Conservation (phyloP, 2,888 invertebrate species). For the Hemicrepidius hirtus region DNA sequence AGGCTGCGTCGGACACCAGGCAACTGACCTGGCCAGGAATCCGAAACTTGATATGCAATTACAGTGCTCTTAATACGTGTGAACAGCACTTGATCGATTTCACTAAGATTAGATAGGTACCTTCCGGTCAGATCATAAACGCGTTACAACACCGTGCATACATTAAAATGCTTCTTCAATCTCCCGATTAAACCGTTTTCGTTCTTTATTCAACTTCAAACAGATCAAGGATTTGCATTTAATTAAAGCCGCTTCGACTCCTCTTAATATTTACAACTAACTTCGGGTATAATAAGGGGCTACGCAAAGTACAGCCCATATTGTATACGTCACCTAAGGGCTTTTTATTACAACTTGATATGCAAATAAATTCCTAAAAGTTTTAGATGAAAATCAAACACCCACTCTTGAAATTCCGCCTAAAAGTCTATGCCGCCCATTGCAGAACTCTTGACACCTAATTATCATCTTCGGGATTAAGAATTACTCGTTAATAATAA, state of each 20-base stretch:
- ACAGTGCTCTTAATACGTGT: conserved; percentile 48
- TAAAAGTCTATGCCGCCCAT: conserved; percentile 6
- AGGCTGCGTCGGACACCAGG: conserved; percentile 40
- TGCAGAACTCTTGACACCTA: conserved; percentile 16
- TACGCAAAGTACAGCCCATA: neutral
- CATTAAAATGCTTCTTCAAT: conserved; percentile 21
- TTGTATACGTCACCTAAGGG: conserved; percentile 15
- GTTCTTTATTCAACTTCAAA: conserved; percentile 15
- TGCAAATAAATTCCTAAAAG: conserved; percentile 7
- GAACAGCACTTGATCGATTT: conserved; percentile 46
- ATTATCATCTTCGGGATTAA: conserved; percentile 2
- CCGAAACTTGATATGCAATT: conserved; percentile 53
- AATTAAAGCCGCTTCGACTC: conserved; percentile 9
- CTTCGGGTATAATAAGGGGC: conserved; percentile 2
- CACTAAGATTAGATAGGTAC: conserved; percentile 41
- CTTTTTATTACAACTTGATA: conserved; percentile 3
- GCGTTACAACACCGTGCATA: conserved; percentile 29
- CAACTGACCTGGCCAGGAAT: conserved; percentile 53
- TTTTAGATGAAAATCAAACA: conserved; percentile 18
- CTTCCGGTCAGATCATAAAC: conserved; percentile 36
- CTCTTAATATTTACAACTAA: conserved; percentile 17
- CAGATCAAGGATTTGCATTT: conserved; percentile 18
- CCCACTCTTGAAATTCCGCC: conserved; percentile 8
- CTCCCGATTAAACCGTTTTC: neutral
- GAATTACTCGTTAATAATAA: neutral